Evolutionary conservation across 1,140 invertebrate species (phyloP), one percentile per base, ranked within the genome.

Genomic region (Planococcus citri): DNA sequence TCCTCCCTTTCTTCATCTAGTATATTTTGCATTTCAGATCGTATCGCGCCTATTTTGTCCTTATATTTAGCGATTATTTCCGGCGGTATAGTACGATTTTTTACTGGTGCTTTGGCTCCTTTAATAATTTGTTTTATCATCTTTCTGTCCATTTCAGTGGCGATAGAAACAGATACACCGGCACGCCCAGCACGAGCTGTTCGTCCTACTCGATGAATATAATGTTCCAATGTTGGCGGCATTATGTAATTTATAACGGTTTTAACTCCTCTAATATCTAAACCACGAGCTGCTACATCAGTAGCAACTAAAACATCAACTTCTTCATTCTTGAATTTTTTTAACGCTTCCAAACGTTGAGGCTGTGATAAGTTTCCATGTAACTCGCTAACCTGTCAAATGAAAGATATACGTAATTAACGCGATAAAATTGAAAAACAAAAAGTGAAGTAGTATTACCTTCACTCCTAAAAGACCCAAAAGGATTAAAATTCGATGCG

Each of bases 221-320:
- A 98, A 79, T 97, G 94, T 76, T 97, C 91, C 10, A 97, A 78
- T 0, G 92, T 93, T 21, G 88, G 87, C 1, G 96, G 96, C 88
- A 98, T 89, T 0, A 92, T 88, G 78, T 95, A 97, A 80, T 98
- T 98, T 51, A 99, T 92, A 2, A 97, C 83, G 83, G 94, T 98
- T 81, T 95, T 91, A 0, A 99, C 94, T 8, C 92, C 94, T 61
- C 89, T 86, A 74, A 99, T 98, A 79, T 99, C 96, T 27, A 99
- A 82, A 79, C 96, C 96, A 79, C 96, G 82, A 27, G 96, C 94
- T 8, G 95, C 95, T 24, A 99, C 89, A 82, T 99, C 96, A 3
- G 96, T 99, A 0, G 94, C 94, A 68, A 98, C 85, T 20, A 99
- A 80, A 4, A 98, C 86, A 80, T 98, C 94, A 29, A 94, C 86